These are phyloP conservation scores for Sclerodermus sp. DNA, from an alignment of 2,888 invertebrate species.

Conservation along the genomic window DNA sequence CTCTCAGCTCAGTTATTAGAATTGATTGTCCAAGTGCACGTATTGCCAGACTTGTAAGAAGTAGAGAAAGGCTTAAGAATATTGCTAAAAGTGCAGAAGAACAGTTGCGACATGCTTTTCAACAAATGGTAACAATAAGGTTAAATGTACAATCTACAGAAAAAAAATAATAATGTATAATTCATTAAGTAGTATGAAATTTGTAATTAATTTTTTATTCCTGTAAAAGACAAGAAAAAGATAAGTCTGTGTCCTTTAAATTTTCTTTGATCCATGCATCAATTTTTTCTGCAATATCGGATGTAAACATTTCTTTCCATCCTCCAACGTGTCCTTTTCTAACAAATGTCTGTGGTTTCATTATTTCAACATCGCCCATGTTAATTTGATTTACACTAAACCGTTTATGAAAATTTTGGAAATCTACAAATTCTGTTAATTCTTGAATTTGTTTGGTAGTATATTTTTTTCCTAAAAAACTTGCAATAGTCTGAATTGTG, in stretches of 20 bases:
- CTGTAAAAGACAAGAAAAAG: neutral
- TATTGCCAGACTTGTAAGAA: constrained; percentile 65
- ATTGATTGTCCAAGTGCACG: constrained; percentile 69
- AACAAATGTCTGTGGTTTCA: constrained; percentile 66
- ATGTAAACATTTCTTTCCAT: constrained; percentile 73
- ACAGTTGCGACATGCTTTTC: constrained; percentile 39
- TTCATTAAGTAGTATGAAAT: neutral
- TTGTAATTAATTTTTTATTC: neutral
- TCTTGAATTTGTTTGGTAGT: constrained; percentile 62
- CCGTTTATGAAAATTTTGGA: constrained; percentile 77
- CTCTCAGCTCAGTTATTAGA: constrained; percentile 62
- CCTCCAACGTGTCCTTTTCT: constrained; percentile 69
- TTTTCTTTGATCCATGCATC: constrained; percentile 71
- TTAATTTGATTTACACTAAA: constrained; percentile 80
- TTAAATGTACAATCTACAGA: constrained; percentile 10
- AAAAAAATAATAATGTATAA: neutral
- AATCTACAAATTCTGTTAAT: constrained; percentile 74
- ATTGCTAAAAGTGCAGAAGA: constrained; percentile 58
- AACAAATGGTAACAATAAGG: constrained; percentile 36
- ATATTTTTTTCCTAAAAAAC: constrained; percentile 66
- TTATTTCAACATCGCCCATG: constrained; percentile 65
- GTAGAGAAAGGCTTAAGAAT: constrained; percentile 70
- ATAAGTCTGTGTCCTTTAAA: constrained; percentile 57
- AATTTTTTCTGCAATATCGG: constrained; percentile 66
- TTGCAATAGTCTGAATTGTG: constrained; percentile 63